Evolutionary conservation across 2,888 invertebrate species (phyloP).

Genomic region (Hipparchia sbordonii): DNA sequence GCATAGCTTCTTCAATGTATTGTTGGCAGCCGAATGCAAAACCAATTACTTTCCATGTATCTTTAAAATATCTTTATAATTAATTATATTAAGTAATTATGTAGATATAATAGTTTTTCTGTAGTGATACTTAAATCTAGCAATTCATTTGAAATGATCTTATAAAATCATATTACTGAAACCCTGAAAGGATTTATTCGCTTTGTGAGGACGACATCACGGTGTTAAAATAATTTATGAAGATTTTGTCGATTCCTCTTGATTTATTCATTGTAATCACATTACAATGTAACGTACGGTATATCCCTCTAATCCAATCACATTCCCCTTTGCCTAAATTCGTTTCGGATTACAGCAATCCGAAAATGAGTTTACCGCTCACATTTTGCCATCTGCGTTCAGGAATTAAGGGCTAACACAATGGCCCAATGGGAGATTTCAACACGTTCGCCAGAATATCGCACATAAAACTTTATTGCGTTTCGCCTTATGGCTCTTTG

Average conservation of each 20-base stretch:
- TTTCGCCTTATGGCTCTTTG: constrained; percentile 63
- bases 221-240: no score
- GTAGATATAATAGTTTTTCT: no score
- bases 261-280: background rate
- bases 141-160: no score
- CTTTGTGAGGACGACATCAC: no score
- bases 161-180: no score
- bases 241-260: background rate
- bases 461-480: constrained; percentile 60
- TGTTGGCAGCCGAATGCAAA: no score
- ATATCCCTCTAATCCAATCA: constrained; percentile 1
- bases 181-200: no score
- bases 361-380: constrained; percentile 29
- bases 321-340: constrained; percentile 22
- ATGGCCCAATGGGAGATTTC: constrained; percentile 51
- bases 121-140: no score
- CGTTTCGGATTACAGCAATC: constrained; percentile 30
- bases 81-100: no score
- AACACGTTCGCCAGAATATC: constrained; percentile 46
- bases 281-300: background rate
- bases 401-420: constrained; percentile 46
- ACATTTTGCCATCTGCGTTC: constrained; percentile 43
- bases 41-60: no score
- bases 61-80: no score
- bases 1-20: no score